These are phyloP conservation scores for Dasypolia templi DNA, from an alignment of 2,888 invertebrate genomes.

Conservation along the genomic window DNA sequence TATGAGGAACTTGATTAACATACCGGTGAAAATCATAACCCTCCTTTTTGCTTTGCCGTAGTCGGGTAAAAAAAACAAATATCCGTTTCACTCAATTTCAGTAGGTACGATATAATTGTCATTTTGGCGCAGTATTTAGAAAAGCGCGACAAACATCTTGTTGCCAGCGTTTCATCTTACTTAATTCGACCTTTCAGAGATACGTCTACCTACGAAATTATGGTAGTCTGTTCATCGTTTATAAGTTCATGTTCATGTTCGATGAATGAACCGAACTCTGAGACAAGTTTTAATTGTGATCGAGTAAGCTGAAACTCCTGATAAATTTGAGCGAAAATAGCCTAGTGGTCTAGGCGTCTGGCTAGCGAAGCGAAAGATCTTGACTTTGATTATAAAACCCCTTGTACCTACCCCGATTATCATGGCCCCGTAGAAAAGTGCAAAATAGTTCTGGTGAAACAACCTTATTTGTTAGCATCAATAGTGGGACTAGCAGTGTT, in stretches of 20 bases:
- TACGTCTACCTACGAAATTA: constrained; percentile 1
- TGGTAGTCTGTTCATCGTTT: constrained; percentile 33
- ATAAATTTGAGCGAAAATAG: constrained; percentile 51
- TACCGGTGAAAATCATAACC: too few relatives aligned
- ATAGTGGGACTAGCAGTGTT: not conserved
- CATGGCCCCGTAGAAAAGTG: not conserved
- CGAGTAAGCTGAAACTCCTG: constrained; percentile 50
- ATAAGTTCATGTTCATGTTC: constrained; percentile 30
- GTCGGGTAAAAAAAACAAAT: too few relatives aligned
- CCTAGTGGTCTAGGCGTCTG: constrained; percentile 15
- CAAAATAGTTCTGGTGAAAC: constrained; percentile 11
- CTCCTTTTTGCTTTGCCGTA: too few relatives aligned
- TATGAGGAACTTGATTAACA: too few relatives aligned
- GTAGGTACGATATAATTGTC: not conserved
- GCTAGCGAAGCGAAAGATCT: constrained; percentile 43
- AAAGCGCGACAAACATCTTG: constrained; percentile 4
- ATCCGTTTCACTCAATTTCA: not conserved
- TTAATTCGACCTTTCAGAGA: not conserved
- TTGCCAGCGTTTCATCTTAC: constrained; percentile 19
- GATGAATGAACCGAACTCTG: constrained; percentile 31
- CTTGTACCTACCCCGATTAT: not conserved
- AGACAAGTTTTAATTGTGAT: constrained; percentile 51
- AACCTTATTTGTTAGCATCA: not conserved
- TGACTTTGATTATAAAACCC: constrained; percentile 28
- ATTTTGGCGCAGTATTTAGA: constrained; percentile 18